A percentile compares a stretch with the other conserved stretches of the same genome.
Evolutionary conservation across 1,140 invertebrate genomes (phyloP).

Genomic region (Nephotettix cincticeps): DNA sequence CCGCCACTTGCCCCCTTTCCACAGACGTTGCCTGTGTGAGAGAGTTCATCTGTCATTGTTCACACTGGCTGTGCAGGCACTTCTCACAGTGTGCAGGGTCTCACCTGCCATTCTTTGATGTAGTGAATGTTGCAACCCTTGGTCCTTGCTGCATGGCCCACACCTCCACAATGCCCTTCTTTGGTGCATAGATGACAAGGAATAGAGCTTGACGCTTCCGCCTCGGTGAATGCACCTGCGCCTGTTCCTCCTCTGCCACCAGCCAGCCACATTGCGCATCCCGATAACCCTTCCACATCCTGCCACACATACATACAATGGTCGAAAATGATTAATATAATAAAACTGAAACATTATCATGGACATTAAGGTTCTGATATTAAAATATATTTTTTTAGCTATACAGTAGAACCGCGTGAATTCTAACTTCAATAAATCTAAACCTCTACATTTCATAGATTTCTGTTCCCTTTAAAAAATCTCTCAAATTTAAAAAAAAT

Average conservation of each 20-base stretch:
- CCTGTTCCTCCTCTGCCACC: conserved; percentile 64
- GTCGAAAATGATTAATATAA: too few species aligned
- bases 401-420: too few species aligned
- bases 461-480: too few species aligned
- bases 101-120: conserved; percentile 73
- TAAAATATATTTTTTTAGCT: too few species aligned
- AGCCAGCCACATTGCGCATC: conserved; percentile 93
- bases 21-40: too few species aligned
- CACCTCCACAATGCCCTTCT: conserved; percentile 81
- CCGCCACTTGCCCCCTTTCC: too few species aligned
- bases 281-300: conserved; percentile 63
- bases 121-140: conserved; percentile 86
- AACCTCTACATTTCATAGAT: too few species aligned
- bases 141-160: conserved; percentile 84
- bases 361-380: too few species aligned
- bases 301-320: conserved; percentile 19
- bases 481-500: too few species aligned
- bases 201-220: conserved; percentile 64
- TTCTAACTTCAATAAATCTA: too few species aligned
- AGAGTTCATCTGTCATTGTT: background rate
- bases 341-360: too few species aligned
- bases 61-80: background rate
- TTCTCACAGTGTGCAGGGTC: conserved; percentile 5
- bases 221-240: conserved; percentile 43
- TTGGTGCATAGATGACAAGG: conserved; percentile 82